Evolutionary conservation across 92 coral and sea anemone species (phyloP).

Genomic region (Epizoanthus ramosus): DNA sequence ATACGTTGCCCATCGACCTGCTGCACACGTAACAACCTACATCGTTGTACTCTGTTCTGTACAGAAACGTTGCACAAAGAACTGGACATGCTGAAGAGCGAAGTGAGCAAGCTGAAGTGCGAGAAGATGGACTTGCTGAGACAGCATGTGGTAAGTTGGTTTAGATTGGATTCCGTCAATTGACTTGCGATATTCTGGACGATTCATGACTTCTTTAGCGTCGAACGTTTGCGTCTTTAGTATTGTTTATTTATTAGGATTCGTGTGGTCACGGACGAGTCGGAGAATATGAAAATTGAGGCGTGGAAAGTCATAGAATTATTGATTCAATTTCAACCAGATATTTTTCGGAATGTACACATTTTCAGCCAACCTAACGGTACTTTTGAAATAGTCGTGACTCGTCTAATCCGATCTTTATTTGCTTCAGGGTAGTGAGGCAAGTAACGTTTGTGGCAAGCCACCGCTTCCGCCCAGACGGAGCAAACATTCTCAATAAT

Average conservation of each 20-base stretch:
- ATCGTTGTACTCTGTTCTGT: background rate
- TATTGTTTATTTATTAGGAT: no score
- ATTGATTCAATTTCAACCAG: no score
- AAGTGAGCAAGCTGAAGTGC: slow-evolving; percentile 69
- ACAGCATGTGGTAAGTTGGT: slow-evolving; percentile 72
- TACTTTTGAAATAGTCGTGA: no score
- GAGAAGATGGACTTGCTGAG: slow-evolving; percentile 80
- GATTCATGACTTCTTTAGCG: no score
- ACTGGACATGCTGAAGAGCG: slow-evolving; percentile 71
- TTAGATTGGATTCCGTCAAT: no score
- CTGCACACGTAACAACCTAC: background rate
- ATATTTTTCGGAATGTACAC: no score
- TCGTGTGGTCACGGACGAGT: no score
- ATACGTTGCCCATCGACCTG: background rate
- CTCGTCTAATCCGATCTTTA: background rate
- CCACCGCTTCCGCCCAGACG: slow-evolving; percentile 11
- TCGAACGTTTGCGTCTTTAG: no score
- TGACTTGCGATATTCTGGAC: no score
- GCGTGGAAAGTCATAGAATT: no score
- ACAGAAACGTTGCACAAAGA: slow-evolving; percentile 63
- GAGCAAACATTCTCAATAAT: background rate
- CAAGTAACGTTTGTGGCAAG: background rate
- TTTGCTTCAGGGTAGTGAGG: background rate
- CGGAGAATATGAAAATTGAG: no score
- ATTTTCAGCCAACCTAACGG: no score